Evolutionary conservation across 2,888 invertebrate genomes (phyloP).

Genomic region (Drosophila picticornis): DNA sequence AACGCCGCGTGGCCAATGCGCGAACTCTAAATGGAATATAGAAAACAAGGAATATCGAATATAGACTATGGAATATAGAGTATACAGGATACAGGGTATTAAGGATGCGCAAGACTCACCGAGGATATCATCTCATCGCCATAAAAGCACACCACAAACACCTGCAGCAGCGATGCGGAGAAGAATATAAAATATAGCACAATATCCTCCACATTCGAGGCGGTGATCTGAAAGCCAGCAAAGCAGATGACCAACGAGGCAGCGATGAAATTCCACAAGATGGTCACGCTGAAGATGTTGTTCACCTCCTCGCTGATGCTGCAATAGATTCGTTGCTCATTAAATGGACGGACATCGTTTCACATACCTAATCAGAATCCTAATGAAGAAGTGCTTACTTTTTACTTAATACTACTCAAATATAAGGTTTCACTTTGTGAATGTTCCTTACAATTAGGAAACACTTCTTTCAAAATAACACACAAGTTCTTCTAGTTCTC

Average conservation of each 20-base stretch:
- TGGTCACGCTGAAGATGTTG: conserved; percentile 75
- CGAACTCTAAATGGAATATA: conserved; percentile 61
- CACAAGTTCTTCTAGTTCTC: too few species aligned
- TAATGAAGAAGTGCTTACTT: not conserved
- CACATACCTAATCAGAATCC: not conserved
- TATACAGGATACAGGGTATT: too few species aligned
- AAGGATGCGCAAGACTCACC: conserved; percentile 47
- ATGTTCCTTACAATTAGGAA: too few species aligned
- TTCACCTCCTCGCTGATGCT: conserved; percentile 75
- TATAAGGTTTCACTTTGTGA: too few species aligned
- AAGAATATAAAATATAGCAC: conserved; percentile 80
- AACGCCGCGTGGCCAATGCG: conserved; percentile 76
- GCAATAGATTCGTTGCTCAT: not conserved
- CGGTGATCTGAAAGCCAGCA: conserved; percentile 82
- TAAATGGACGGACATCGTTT: fast-evolving
- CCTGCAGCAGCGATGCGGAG: conserved; percentile 77
- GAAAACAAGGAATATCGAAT: not conserved
- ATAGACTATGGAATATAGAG: not conserved
- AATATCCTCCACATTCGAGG: conserved; percentile 73
- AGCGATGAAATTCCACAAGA: conserved; percentile 82
- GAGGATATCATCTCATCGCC: conserved; percentile 81
- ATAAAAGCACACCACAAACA: conserved; percentile 81
- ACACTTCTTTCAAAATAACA: too few species aligned
- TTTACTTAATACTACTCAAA: too few species aligned
- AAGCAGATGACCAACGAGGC: conserved; percentile 83